phyloP scores from a whole-genome alignment of 2,797 vertebrate species.

The Psittacula derbiana region DNA sequence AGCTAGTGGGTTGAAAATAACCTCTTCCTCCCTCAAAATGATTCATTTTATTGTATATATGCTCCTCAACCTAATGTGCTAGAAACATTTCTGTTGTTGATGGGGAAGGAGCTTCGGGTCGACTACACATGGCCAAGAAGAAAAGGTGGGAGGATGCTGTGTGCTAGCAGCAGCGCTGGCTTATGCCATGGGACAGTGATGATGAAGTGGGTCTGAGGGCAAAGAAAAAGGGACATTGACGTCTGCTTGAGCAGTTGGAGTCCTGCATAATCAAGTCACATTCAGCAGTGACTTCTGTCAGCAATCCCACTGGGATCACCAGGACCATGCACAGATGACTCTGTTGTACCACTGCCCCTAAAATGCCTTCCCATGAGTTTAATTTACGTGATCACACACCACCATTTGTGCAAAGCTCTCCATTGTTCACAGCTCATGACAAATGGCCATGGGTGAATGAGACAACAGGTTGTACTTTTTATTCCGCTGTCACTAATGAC shows the following conservation, averaged over 20 bases:
- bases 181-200: background rate
- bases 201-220: background rate
- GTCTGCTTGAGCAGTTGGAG: fast-evolving
- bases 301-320: background rate
- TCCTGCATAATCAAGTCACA: background rate
- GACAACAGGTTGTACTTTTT: fast-evolving
- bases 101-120: background rate
- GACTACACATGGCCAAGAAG: fast-evolving
- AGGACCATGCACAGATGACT: fast-evolving
- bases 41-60: background rate
- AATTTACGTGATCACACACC: fast-evolving
- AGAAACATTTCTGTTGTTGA: background rate
- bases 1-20: background rate
- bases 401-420: background rate
- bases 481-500: fast-evolving
- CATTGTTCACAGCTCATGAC: fast-evolving
- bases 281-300: background rate
- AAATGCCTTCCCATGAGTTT: background rate
- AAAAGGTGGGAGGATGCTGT: background rate
- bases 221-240: background rate
- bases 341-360: background rate
- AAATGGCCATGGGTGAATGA: background rate
- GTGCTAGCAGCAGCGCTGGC: background rate
- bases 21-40: fast-evolving
- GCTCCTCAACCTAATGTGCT: background rate